Percentiles rank a stretch among this genome's conserved stretches.
These are phyloP conservation scores for Drosophila nigritarsus DNA, from an alignment of 2,888 invertebrate species.

Conservation along the genomic window DNA sequence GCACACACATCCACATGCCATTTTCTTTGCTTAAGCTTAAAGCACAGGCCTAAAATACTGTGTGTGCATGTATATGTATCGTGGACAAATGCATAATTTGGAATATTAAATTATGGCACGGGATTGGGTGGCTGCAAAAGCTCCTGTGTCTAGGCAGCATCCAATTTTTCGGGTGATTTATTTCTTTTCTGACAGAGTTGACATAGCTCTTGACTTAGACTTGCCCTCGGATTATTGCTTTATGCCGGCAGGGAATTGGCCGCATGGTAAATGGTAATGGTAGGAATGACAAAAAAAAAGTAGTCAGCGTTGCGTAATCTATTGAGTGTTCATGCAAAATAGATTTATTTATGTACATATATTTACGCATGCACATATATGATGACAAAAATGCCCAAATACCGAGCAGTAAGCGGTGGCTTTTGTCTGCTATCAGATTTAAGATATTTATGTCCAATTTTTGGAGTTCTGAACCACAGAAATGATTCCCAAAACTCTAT, in stretches of 20 bases:
- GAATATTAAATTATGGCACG: conserved; percentile 53
- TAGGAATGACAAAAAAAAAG: conserved; percentile 34
- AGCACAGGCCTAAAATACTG: conserved; percentile 3
- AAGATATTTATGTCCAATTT: conserved; percentile 34
- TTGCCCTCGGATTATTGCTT: conserved; percentile 57
- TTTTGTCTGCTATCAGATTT: conserved; percentile 14
- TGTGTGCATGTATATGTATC: conserved; percentile 6
- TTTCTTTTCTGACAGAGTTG: conserved; percentile 71
- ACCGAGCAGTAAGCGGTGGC: neutral
- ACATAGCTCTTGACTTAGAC: conserved; percentile 67
- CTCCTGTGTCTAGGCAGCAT: conserved; percentile 21
- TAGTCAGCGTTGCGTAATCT: conserved; percentile 59
- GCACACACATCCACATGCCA: conserved; percentile 6
- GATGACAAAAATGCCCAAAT: conserved; percentile 22
- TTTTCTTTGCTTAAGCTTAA: conserved; percentile 25
- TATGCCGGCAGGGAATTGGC: conserved; percentile 24
- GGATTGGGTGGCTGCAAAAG: conserved; percentile 1
- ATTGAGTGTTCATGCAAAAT: conserved; percentile 67
- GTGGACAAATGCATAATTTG: conserved; percentile 71
- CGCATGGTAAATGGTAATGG: conserved; percentile 13
- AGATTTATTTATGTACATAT: conserved; percentile 40
- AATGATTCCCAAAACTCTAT: conserved; percentile 9
- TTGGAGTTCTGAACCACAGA: neutral
- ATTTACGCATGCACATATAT: conserved; percentile 22
- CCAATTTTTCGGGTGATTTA: conserved; percentile 68